Evolutionary conservation across 1,140 invertebrate genomes (phyloP), one percentile per base, ranked within the genome.

Genomic region (Acyrthosiphon pisum): DNA sequence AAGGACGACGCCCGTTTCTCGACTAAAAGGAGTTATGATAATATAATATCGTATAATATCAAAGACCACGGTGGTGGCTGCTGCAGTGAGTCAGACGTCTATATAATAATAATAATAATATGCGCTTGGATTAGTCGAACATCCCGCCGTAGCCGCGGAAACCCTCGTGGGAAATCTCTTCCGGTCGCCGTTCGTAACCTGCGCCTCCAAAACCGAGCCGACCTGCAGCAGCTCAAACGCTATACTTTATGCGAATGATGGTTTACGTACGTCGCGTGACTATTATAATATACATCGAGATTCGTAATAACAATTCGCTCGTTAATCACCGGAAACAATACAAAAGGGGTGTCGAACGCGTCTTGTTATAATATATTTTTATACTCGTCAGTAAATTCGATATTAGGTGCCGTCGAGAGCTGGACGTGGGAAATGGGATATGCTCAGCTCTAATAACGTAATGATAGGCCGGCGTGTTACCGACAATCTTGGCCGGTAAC

Each of bases 151-250:
- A 83, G 23, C 14, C 41, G 90, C 26, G 90, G 26, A 6, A n/a
- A 46, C n/a, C 41, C 76, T 81, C 68, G 37, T 50, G 60, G 76
- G 91, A 81, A 92, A 91, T 91, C 41, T 46, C 56, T 35, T 56
- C 50, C 48, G 88, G 50, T 53, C 48, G 50, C 23, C 35, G 46
- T 53, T 89, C 23, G 20, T 50, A 89, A 48, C 35, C 7, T 23
- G 76, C 76, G 35, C 76, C 50, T 22, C 22, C 50, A 53, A 53
- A 53, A 53, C 50, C 22, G 20, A 22, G 50, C 50, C 81, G 81
- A 76, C 60, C n/a, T 76, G n/a, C 50, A 53, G 50, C 18, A 53
- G 50, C 18, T 76, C 30, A 18, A 14, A 76, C 18, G 20, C 60
- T n/a, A 76, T 76, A 53, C 20, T 23, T 76, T 76, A 76, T 76